Evolutionary conservation across 2,888 invertebrate genomes (phyloP).

Genomic region (Lepetodrilus schrolli): DNA sequence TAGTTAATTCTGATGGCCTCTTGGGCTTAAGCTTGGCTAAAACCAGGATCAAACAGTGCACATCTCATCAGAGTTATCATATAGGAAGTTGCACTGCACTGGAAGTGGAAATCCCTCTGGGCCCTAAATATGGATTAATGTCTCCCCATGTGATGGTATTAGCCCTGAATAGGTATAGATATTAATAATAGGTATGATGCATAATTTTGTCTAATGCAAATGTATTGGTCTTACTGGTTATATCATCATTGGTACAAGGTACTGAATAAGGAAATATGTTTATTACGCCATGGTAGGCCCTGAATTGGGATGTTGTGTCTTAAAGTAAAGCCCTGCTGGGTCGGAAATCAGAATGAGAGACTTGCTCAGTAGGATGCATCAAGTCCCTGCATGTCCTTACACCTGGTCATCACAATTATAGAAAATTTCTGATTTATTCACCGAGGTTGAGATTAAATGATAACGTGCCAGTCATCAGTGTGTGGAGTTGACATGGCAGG

Average conservation of each 20-base stretch:
- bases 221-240: no score
- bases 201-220: no score
- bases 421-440: constrained; percentile 18
- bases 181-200: no score
- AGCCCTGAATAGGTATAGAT: no score
- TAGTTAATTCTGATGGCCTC: not conserved
- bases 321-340: not conserved
- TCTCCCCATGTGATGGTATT: no score
- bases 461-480: not conserved
- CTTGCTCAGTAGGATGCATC: not conserved
- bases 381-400: not conserved
- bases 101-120: not conserved
- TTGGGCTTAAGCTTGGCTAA: not conserved
- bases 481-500: not conserved
- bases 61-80: not conserved
- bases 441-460: not conserved
- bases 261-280: no score
- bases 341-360: not conserved
- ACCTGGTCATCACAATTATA: constrained; percentile 9
- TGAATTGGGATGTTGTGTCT: no score
- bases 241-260: no score
- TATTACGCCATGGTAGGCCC: no score
- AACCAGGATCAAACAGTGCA: not conserved
- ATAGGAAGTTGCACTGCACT: not conserved
- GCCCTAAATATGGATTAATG: not conserved